These are phyloP conservation scores for Chironomus tepperi DNA, from an alignment of 1,140 invertebrate species.

Conservation along the genomic window DNA sequence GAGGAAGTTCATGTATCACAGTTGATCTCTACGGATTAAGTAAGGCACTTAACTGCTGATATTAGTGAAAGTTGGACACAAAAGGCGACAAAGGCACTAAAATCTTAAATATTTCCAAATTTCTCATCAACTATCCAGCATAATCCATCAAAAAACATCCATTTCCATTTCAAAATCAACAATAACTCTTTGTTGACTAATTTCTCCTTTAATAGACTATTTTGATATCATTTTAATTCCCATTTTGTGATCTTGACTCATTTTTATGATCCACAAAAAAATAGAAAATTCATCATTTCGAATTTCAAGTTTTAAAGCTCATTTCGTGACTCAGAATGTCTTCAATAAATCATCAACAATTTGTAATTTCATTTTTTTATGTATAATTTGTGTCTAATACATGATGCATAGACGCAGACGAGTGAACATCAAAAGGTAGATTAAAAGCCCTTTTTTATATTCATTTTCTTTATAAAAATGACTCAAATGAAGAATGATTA, in stretches of 20 bases:
- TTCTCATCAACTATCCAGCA: no score
- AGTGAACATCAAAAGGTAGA: background rate
- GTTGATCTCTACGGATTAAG: no score
- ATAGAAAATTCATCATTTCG: no score
- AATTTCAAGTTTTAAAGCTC: background rate
- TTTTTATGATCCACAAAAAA: no score
- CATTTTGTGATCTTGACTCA: no score
- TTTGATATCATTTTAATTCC: background rate
- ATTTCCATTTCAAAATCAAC: no score
- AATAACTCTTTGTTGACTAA: background rate
- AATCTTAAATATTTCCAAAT: no score
- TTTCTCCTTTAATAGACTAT: background rate
- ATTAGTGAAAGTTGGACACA: no score
- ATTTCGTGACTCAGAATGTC: background rate
- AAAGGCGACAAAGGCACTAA: no score
- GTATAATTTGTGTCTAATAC: background rate
- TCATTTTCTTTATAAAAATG: background rate
- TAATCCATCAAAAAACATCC: no score
- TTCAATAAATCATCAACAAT: slow-evolving; percentile 14
- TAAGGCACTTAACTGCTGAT: no score
- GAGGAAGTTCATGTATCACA: no score
- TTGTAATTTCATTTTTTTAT: background rate
- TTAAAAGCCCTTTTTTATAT: background rate
- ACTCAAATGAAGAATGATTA: background rate
- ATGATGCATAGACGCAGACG: background rate